Conservation (phyloP, 2,113 vertebrate species). For the Podarcis muralis region DNA sequence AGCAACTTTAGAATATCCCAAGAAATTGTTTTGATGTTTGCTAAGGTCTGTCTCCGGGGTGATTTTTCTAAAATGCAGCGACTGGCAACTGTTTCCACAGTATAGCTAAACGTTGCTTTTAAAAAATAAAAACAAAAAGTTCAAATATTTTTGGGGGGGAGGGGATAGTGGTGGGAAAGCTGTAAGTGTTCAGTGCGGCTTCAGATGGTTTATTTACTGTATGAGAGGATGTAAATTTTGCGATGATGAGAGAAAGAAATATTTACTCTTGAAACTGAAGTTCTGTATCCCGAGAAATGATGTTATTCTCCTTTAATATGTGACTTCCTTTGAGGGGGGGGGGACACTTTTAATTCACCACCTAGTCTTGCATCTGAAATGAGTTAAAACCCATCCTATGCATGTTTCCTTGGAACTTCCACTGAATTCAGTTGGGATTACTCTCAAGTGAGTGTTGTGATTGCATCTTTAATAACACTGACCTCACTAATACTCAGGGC, state of each 20-base stretch:
- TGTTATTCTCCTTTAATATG: slow-evolving; percentile 30
- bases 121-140: background rate
- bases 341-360: no score
- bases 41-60: background rate
- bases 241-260: background rate
- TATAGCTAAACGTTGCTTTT: slow-evolving; percentile 9
- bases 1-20: background rate
- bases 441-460: background rate
- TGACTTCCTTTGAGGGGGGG: slow-evolving; percentile 15
- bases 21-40: background rate
- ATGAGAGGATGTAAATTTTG: background rate
- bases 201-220: background rate
- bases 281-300: background rate
- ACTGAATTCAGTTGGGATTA: background rate
- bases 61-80: background rate
- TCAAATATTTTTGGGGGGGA: background rate
- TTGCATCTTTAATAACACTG: background rate
- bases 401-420: background rate
- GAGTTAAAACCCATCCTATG: background rate
- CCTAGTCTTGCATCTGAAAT: background rate
- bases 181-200: background rate
- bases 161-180: background rate
- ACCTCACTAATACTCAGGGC: background rate
- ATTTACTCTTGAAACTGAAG: slow-evolving; percentile 15
- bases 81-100: background rate